Conservation (phyloP, 2,797 vertebrate species). For the Esox masquinongy region DNA sequence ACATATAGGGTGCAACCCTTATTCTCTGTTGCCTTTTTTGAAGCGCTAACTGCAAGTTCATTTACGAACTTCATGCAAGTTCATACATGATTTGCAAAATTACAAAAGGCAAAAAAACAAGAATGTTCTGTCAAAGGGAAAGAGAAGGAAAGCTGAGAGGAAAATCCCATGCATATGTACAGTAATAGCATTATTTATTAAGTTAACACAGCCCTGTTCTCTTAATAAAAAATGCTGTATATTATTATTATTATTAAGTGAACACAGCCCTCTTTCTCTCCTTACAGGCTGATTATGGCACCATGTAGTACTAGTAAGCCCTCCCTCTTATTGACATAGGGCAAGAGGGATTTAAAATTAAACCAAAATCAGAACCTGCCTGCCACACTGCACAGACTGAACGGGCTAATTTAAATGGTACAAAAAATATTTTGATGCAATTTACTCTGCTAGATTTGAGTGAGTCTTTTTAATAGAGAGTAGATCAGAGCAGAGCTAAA, state of each 20-base stretch:
- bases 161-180: slow-evolving; percentile 22
- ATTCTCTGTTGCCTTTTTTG: slow-evolving; percentile 16
- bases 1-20: slow-evolving; percentile 4
- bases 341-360: slow-evolving; percentile 40
- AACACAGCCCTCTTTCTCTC: slow-evolving; percentile 28
- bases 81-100: background rate
- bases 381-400: slow-evolving; percentile 23
- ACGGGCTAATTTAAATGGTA: slow-evolving; percentile 52
- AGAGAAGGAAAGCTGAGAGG: slow-evolving; percentile 5
- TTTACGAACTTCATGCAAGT: slow-evolving; percentile 3
- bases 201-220: slow-evolving; percentile 26
- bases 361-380: slow-evolving; percentile 36
- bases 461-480: slow-evolving; percentile 48
- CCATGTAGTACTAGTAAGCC: slow-evolving; percentile 12
- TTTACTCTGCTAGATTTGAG: slow-evolving; percentile 46
- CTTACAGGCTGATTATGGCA: slow-evolving; percentile 23
- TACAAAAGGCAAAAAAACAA: slow-evolving; percentile 23
- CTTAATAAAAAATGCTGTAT: too few species aligned
- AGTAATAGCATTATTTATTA: slow-evolving; percentile 39
- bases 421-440: slow-evolving; percentile 53
- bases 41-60: slow-evolving; percentile 9
- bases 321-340: slow-evolving; percentile 26
- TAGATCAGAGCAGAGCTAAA: slow-evolving; percentile 39
- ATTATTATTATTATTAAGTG: slow-evolving; percentile 24
- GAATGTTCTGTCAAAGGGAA: slow-evolving; percentile 13